A percentile compares a stretch with the other conserved stretches of the same genome.
These are phyloP conservation scores for Rhinolophus ferrumequinum DNA, from an alignment of 2,113 vertebrate species.

Conservation along the genomic window DNA sequence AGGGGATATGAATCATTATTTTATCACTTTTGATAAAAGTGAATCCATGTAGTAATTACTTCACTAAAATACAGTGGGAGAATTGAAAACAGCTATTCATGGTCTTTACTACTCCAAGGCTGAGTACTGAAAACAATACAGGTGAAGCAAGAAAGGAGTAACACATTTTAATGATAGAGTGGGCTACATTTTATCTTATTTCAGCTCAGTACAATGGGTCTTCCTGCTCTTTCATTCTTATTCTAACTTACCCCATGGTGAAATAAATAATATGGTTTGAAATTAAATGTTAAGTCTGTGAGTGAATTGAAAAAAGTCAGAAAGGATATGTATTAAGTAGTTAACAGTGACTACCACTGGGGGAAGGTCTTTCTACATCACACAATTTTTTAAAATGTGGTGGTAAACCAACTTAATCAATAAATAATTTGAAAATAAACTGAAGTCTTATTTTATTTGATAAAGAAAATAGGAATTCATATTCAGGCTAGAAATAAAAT, in stretches of 20 bases:
- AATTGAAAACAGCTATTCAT: background rate
- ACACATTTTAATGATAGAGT: background rate
- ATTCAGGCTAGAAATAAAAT: conserved; percentile 70
- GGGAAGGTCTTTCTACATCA: background rate
- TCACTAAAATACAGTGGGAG: background rate
- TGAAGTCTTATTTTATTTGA: conserved; percentile 77
- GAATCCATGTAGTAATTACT: background rate
- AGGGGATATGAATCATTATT: background rate
- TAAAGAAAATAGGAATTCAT: conserved; percentile 76
- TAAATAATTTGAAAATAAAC: conserved; percentile 3
- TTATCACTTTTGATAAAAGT: background rate
- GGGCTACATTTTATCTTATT: background rate
- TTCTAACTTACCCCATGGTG: conserved; percentile 38
- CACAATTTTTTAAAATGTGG: background rate
- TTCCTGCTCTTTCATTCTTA: conserved; percentile 36
- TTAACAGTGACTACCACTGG: background rate
- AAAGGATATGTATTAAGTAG: background rate
- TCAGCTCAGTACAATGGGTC: background rate
- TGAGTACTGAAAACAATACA: background rate
- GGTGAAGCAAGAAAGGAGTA: background rate
- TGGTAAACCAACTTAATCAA: background rate
- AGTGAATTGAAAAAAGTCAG: background rate
- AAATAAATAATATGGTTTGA: conserved; percentile 65
- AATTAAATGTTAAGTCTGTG: conserved; percentile 61
- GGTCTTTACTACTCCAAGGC: background rate